Percentiles rank a stretch among this genome's conserved stretches.
These are phyloP conservation scores for Hippopotamus amphibius DNA, from an alignment of 2,113 vertebrate genomes.

Conservation along the genomic window DNA sequence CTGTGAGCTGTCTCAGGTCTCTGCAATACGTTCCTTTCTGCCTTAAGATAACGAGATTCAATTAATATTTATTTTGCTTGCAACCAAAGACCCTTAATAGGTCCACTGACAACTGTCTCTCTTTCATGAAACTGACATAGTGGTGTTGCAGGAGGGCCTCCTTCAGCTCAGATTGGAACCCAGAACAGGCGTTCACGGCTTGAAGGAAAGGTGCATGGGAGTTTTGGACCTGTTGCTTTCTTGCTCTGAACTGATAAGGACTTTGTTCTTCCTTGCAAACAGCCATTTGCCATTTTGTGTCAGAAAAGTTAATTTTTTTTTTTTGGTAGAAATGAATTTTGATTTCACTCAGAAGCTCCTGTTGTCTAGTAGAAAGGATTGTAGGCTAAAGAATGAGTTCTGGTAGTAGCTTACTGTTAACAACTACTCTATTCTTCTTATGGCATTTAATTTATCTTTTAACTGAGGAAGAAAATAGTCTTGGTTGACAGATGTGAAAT, in stretches of 20 bases:
- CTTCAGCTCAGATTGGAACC: background rate
- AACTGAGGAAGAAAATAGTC: background rate
- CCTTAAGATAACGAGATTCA: background rate
- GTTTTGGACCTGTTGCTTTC: background rate
- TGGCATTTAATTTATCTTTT: background rate
- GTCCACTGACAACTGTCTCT: background rate
- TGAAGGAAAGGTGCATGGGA: background rate
- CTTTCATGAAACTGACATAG: background rate
- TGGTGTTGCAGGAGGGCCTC: background rate
- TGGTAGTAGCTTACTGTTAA: background rate
- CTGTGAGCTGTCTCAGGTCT: background rate
- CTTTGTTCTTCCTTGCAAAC: background rate
- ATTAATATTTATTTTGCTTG: background rate
- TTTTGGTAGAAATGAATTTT: constrained; percentile 40
- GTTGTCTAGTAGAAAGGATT: background rate
- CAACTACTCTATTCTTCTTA: background rate
- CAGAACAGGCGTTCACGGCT: background rate
- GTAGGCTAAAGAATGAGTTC: background rate
- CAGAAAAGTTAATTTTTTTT: background rate
- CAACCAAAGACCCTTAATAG: background rate
- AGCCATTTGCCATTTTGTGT: background rate
- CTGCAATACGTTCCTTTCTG: background rate
- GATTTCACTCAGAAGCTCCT: background rate
- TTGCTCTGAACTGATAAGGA: background rate
- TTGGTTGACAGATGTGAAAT: background rate